Evolutionary conservation across 1,140 invertebrate species (phyloP).

Genomic region (Meloidogyne hapla): DNA sequence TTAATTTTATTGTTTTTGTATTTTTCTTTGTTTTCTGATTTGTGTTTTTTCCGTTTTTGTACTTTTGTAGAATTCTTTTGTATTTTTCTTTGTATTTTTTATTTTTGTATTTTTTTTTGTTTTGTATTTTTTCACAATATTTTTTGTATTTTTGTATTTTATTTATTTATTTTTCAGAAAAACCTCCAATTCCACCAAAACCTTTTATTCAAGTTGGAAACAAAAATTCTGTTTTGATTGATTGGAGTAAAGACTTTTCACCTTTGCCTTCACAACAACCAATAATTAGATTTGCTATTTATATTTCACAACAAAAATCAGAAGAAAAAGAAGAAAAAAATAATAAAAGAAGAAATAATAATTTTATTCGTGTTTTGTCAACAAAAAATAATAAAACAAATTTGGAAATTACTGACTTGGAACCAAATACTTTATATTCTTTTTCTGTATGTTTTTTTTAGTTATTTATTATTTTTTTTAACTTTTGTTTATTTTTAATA

Average conservation of each 20-base stretch:
- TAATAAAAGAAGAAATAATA: constrained; percentile 20
- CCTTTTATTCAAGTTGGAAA: constrained; percentile 26
- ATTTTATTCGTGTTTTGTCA: background rate
- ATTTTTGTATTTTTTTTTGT: background rate
- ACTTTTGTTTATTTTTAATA: background rate
- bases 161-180: constrained; percentile 47
- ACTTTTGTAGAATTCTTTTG: too few relatives aligned
- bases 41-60: too few relatives aligned
- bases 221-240: constrained; percentile 43
- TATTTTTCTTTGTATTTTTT: too few relatives aligned
- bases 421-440: constrained; percentile 51
- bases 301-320: constrained; percentile 51
- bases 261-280: constrained; percentile 50
- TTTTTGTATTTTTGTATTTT: constrained; percentile 13
- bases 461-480: background rate
- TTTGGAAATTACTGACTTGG: constrained; percentile 29
- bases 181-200: constrained; percentile 49
- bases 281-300: constrained; percentile 52
- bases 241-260: constrained; percentile 50
- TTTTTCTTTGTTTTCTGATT: too few relatives aligned
- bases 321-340: constrained; percentile 48
- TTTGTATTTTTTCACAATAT: background rate
- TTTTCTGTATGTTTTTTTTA: constrained; percentile 4
- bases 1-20: too few relatives aligned
- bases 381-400: constrained; percentile 10